phyloP scores from a whole-genome alignment of 2,888 invertebrate genomes.

The Serripes groenlandicus region DNA sequence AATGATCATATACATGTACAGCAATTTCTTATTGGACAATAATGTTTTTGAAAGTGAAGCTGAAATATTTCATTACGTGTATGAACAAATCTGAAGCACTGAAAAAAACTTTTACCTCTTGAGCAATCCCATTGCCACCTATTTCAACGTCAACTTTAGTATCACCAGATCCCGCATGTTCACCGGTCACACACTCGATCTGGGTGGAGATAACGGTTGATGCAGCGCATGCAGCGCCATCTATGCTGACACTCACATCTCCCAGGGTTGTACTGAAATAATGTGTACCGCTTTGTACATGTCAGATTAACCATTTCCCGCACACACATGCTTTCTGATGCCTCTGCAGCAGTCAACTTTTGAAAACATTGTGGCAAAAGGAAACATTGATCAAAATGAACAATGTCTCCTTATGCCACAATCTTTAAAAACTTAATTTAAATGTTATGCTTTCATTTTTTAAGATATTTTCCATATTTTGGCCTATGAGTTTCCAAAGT shows the following conservation, averaged over 20 bases:
- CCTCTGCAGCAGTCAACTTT: neutral
- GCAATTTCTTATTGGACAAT: neutral
- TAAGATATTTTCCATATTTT: too few relatives aligned
- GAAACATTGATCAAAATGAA: neutral
- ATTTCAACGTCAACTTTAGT: conserved; percentile 74
- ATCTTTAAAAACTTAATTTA: too few relatives aligned
- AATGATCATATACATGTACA: too few relatives aligned
- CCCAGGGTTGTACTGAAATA: conserved; percentile 35
- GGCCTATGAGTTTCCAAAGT: too few relatives aligned
- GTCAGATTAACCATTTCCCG: neutral
- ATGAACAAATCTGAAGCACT: neutral
- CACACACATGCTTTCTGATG: neutral
- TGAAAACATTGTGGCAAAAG: neutral
- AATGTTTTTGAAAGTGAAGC: neutral
- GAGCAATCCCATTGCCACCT: conserved; percentile 74
- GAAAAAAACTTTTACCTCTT: conserved; percentile 69
- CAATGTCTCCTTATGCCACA: neutral
- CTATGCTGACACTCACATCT: conserved; percentile 71
- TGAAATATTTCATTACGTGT: neutral
- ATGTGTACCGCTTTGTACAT: neutral
- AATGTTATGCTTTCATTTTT: too few relatives aligned
- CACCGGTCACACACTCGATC: conserved; percentile 77
- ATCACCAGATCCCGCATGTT: conserved; percentile 65
- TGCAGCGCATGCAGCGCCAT: conserved; percentile 63
- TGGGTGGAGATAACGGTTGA: conserved; percentile 66